Evolutionary conservation across 2,113 vertebrate genomes (phyloP).

Genomic region (Atrichornis clamosus): DNA sequence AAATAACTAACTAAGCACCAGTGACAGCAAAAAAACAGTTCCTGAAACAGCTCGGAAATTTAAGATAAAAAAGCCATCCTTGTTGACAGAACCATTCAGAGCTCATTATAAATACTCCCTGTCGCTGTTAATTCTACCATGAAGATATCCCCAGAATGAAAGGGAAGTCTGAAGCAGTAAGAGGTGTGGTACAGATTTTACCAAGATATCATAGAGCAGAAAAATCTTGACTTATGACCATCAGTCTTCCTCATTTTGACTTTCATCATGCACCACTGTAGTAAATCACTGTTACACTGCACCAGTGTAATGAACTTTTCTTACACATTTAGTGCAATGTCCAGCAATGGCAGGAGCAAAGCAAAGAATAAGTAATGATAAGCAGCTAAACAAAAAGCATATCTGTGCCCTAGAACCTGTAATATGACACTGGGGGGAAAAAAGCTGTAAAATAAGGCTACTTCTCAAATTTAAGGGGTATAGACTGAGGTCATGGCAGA

Average conservation of each 20-base stretch:
- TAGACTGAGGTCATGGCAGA: neutral
- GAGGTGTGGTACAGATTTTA: neutral
- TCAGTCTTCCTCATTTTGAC: neutral
- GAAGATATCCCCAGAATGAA: neutral
- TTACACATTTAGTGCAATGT: neutral
- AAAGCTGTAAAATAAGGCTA: neutral
- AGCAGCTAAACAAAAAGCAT: neutral
- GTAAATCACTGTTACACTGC: neutral
- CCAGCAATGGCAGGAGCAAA: neutral
- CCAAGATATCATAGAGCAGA: neutral
- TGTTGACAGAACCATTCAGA: neutral
- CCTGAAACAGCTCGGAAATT: neutral
- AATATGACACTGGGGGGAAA: neutral
- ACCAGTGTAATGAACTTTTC: neutral
- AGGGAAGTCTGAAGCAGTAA: neutral
- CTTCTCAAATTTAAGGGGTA: neutral
- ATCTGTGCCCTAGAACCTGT: neutral
- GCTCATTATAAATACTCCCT: neutral
- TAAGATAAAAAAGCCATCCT: neutral
- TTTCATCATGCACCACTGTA: neutral
- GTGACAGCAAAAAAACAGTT: neutral
- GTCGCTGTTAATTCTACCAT: neutral
- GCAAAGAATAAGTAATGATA: neutral
- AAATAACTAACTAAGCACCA: neutral
- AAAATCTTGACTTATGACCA: neutral